Evolutionary conservation across 1,140 invertebrate genomes (phyloP), one percentile per base, ranked within the genome.

Genomic region (Panagrolaimus sp.): DNA sequence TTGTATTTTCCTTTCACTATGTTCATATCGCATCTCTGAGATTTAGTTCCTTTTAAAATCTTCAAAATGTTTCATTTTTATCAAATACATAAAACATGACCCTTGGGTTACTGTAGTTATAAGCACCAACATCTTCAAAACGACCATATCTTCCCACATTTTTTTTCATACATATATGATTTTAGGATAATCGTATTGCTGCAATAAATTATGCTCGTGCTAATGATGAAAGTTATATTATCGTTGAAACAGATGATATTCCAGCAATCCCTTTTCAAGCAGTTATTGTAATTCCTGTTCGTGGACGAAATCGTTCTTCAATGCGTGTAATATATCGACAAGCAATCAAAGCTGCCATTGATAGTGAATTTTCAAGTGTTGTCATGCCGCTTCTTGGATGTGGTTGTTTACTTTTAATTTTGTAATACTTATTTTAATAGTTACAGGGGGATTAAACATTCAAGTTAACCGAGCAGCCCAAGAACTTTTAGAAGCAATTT

Each of bases 361-460:
- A 58, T 24, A 58, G 28, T 17, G n/a, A 28, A 10, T 21, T 21
- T 21, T 21, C 15, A 1, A 5, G 52, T n/a, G 52, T 58, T 58
- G 52, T 58, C 21, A 58, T 58, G 52, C 52, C 52, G 52, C 28
- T 58, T 21, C 21, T 58, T 58, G 52, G 52, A 14, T 58, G 52
- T 28, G 52, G 52, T 58, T 17, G 2, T 58, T 58, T 26, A 1
- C 21, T 26, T 24, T 58, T 5, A 28, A 7, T 28, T 58, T 58
- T 24, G 1, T 12, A 4, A 4, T n/a, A 17, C 52, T 12, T 21
- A 21, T n/a, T 58, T n/a, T 58, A 2, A 21, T 21, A 26, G 0
- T 8, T 58, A 55, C n/a, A 58, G 52, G 52, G 21, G 52, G 52
- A 12, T 58, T 58, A 10, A 21, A 58, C 8, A 58, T 58, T 12